Evolutionary conservation across 2,113 vertebrate species (phyloP), one percentile per base, ranked within the genome.

Genomic region (Pachyramphus minor): DNA sequence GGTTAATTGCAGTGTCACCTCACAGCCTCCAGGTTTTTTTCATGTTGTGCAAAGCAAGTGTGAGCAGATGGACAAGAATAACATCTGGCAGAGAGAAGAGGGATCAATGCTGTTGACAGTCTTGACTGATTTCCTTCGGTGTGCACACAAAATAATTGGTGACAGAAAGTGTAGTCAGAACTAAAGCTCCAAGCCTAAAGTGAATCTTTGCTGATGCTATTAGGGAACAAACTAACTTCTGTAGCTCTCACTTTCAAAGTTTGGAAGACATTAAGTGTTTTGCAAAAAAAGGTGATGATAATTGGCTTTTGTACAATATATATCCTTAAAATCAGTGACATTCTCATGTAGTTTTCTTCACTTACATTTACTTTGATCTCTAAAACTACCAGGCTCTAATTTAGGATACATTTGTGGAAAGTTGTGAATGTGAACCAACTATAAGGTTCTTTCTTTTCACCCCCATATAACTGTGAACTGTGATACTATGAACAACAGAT

Each of bases 1-100:
- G 97, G 98, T 98, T 97, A 98, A 97, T 97, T 97, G 92, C 72
- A 68, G 50, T 44, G 89, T 96, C 95, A 96, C 74, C 91, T 97
- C 86, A 79, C 37, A 94, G 90, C 68, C 92, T 86, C 90, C 60
- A 96, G 81, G 93, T 96, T 90, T 97, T 96, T 96, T 95, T 96
- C 89, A 90, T 92, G 90, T 95, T 95, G 84, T 88, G 71, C 72
- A 96, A 93, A 95, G 82, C 93, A 95, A 42, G 14, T 68, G 60
- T 75, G 96, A 97, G 95, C 97, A 98, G 97, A 98, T 97, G 97
- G 98, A 94, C 72, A 84, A 84, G 77, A 95, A 75, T 81, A 97
- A 97, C 97, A 98, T 98, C 97, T 98, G 97, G 96, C 58, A 94
- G 72, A 94, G 90, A 89, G 80, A 97, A 95, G 35, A 2, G 7